A percentile compares a stretch with the other conserved stretches of the same genome.
These are phyloP conservation scores for Siphamia tubifer DNA, from an alignment of 2,113 vertebrate species.

Conservation along the genomic window DNA sequence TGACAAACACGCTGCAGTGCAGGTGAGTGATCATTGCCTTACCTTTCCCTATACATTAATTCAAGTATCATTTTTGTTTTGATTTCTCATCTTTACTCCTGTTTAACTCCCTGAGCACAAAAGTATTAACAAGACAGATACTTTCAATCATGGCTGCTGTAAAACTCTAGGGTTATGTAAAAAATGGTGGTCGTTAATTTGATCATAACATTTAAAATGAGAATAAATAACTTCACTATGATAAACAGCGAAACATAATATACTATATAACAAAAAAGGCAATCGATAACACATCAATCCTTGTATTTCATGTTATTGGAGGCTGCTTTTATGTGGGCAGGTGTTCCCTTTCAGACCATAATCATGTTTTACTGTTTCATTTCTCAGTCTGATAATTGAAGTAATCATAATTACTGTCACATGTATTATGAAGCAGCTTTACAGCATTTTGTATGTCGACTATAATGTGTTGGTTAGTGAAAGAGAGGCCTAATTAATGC, in stretches of 20 bases:
- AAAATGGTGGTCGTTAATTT: not conserved
- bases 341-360: constrained; percentile 8
- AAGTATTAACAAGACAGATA: too few relatives aligned
- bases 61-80: not conserved
- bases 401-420: constrained; percentile 1
- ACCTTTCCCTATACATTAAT: not conserved
- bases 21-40: constrained; percentile 52
- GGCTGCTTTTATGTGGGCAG: constrained; percentile 1
- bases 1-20: constrained; percentile 24
- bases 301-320: not conserved
- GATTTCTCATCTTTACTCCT: not conserved
- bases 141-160: too few relatives aligned
- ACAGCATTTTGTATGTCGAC: not conserved
- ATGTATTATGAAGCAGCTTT: not conserved
- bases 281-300: not conserved
- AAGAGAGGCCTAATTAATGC: constrained; percentile 16
- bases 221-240: not conserved
- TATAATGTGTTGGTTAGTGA: not conserved
- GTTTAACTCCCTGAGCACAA: not conserved
- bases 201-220: not conserved
- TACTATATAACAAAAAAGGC: not conserved
- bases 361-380: constrained; percentile 16
- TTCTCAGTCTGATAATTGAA: constrained; percentile 10
- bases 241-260: constrained; percentile 2
- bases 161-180: too few relatives aligned